Evolutionary conservation across 2,888 invertebrate genomes (phyloP), one percentile per base, ranked within the genome.

Genomic region (Troides oblongomaculatus): DNA sequence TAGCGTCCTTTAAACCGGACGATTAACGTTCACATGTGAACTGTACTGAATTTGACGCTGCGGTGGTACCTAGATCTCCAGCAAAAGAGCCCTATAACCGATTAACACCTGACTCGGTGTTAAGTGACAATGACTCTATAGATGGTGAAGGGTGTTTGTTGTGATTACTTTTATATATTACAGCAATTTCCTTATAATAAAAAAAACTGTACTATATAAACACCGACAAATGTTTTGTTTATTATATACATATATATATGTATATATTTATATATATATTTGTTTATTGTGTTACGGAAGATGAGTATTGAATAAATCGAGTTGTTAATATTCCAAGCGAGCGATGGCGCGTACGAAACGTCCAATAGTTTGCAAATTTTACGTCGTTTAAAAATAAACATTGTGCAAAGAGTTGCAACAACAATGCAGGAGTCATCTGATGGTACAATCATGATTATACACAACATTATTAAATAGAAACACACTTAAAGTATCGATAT

Each of bases 271-370:
- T 1, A 18, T 25, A 39, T 53, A 53, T 14, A n/a, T 39, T 30
- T 30, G 36, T 58, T 21, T 56, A 63, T 56, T 53, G 61, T 25
- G 64, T 64, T 61, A 65, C 69, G 69, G 65, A 69, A 69, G 65
- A 23, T 14, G 62, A 62, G 57, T 23, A 21, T 65, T 30, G 69
- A 69, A 69, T 69, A 65, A 62, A 62, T 46, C 39, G 21, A 18
- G 18, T 62, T 25, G 2, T 69, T 57, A 23, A 43, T 25, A 65
- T 69, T 39, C 69, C n/a, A 56, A 4, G 14, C 62, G 12, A 18
- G 39, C 2, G 21, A 12, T 14, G 14, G 25, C 53, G 39, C 36
- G 18, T 50, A 36, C 36, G 56, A 60, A 64, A 61, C 30, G 17
- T 43, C 21, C 23, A 46, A 46, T 30, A 65, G 25, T 50, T 69